Percentiles rank a stretch among this genome's conserved stretches.
Evolutionary conservation across 2,888 invertebrate genomes (phyloP).

Genomic region (Laspeyria flexula): DNA sequence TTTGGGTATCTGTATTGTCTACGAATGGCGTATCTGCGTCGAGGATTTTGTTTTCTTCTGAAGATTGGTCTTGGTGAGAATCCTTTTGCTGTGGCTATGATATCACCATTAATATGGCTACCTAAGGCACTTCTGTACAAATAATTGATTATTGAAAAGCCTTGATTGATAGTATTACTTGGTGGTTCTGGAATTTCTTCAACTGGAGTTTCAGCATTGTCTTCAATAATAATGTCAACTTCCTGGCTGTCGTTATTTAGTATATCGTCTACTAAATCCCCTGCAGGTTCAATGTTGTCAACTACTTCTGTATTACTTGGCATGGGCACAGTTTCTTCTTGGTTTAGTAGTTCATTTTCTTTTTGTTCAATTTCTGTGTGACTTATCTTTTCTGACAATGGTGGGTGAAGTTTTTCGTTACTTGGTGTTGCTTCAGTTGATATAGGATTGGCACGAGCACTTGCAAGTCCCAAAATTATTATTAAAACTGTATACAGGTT

Average conservation of each 20-base stretch:
- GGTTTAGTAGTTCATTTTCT: conserved; percentile 50
- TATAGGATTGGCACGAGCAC: conserved; percentile 55
- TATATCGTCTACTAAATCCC: conserved; percentile 25
- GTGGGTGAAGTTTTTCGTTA: conserved; percentile 40
- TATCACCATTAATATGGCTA: conserved; percentile 60
- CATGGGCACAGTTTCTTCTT: conserved; percentile 42
- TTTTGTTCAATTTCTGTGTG: conserved; percentile 55
- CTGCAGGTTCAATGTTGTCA: conserved; percentile 31
- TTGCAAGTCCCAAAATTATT: conserved; percentile 56
- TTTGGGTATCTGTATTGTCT: conserved; percentile 66
- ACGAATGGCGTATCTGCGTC: conserved; percentile 59
- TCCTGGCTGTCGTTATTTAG: conserved; percentile 39
- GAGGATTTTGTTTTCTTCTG: conserved; percentile 48
- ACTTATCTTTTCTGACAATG: conserved; percentile 43
- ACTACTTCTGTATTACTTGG: conserved; percentile 49
- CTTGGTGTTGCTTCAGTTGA: conserved; percentile 49
- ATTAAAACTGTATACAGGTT: conserved; percentile 53
- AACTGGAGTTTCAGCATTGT: conserved; percentile 41
- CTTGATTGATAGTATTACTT: conserved; percentile 55
- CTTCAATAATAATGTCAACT: conserved; percentile 62
- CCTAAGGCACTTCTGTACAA: conserved; percentile 20
- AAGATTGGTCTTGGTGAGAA: conserved; percentile 67
- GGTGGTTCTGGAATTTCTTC: conserved; percentile 46
- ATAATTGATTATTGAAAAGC: conserved; percentile 31
- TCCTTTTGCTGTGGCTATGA: conserved; percentile 75